Percentiles rank a stretch among this genome's conserved stretches.
Conservation (phyloP, 2,113 vertebrate species). For the Enhydra lutris region DNA sequence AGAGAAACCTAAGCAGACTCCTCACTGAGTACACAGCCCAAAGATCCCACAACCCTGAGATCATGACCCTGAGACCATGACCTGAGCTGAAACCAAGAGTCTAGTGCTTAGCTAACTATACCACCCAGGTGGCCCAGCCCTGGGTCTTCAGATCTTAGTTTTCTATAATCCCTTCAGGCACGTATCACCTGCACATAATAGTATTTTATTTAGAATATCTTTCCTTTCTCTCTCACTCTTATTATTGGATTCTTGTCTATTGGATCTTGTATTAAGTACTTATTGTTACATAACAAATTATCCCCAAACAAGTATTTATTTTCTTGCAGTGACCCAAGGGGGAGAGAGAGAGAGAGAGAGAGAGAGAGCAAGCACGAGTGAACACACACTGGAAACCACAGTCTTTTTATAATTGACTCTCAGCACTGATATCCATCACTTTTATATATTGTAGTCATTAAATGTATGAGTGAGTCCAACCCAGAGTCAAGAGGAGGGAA, state of each 20-base stretch:
- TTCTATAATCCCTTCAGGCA: neutral
- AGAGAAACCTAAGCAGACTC: neutral
- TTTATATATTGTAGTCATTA: neutral
- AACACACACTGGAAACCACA: neutral
- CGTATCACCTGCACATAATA: neutral
- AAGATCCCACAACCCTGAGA: neutral
- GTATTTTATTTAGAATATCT: neutral
- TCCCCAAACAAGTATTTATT: neutral
- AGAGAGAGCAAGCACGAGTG: neutral
- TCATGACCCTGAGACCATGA: neutral
- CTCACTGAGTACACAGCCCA: neutral
- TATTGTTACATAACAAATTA: neutral
- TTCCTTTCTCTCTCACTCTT: neutral
- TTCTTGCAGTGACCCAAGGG: neutral
- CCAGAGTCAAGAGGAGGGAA: neutral
- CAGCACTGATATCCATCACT: neutral
- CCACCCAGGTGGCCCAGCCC: neutral
- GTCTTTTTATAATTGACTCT: neutral
- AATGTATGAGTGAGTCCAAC: neutral
- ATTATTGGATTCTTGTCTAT: neutral
- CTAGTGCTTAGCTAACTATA: neutral
- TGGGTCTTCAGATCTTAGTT: neutral
- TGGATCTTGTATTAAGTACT: neutral
- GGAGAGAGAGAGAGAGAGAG: neutral
- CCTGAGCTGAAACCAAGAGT: neutral